Base-by-base conservation (phyloP, 2,113 vertebrate species). In the Salminus brasiliensis region DNA sequence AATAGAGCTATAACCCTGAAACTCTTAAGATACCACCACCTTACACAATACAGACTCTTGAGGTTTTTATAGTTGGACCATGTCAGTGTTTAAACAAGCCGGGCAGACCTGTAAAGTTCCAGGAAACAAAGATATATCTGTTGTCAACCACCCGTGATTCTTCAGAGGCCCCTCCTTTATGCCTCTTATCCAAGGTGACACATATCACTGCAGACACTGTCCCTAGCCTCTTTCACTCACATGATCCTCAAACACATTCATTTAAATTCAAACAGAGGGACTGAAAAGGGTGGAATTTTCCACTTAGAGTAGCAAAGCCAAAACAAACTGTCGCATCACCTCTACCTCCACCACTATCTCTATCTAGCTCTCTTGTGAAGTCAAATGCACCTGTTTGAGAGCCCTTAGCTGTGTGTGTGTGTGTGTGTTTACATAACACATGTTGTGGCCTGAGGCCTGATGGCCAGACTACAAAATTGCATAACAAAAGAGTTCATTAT, bases 221-320 rank as follows among this genome's bases (percentile, higher is more conserved):
- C 5, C 1, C 21, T 5, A 0, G 25, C 6, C 32, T 3, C 15
- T 36, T 16, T 34, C 8, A 34, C 1, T 39, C 34, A 23, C 16
- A 21, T 10, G 16, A 27, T 62, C 2, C 1, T 63, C 27, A 72
- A 25, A 45, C 29, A 52, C 12, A 15, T 18, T 68, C 9, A n/a
- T 63, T 45, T 78, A 47, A 59, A 21, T 52, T 23, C 41, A 15
- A 55, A 34, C 21, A 29, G n/a, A 73, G 52, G 43, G 5, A 39
- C 9, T n/a, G 25, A 59, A n/a, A 47, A 29, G 57, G 18, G n/a
- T 10, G 80, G 68, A 53, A 55, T 65, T 73, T 81, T 78, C 29
- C 59, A 59, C 39, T 29, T 59, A 55, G 55, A 27, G 27, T 30
- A 59, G 1, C 34, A 32, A 76, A 63, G 25, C 55, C 7, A 70